These are phyloP conservation scores for Choristoneura rosaceana DNA, from an alignment of 2,888 invertebrate species.

Conservation along the genomic window DNA sequence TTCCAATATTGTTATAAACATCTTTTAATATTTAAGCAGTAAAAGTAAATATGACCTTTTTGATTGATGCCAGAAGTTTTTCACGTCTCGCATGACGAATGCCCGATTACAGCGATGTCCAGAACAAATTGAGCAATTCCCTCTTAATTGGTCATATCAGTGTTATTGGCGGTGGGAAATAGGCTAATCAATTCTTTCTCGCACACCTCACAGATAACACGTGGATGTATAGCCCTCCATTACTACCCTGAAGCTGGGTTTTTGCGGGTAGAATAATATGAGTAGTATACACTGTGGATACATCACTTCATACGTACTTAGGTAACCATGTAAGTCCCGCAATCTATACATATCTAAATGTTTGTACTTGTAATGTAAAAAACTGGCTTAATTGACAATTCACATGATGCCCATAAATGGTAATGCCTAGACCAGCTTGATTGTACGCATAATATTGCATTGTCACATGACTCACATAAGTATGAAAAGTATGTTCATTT, in stretches of 20 bases:
- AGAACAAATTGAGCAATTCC: slow-evolving; percentile 39
- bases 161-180: slow-evolving; percentile 33
- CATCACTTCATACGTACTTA: not conserved
- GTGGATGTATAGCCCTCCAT: not conserved
- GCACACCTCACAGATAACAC: not conserved
- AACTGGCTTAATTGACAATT: no score
- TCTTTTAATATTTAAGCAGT: not conserved
- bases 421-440: not conserved
- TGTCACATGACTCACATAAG: no score
- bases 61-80: slow-evolving; percentile 36
- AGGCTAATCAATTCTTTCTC: slow-evolving; percentile 33
- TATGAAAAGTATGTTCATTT: no score
- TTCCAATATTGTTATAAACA: no score
- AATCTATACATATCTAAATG: not conserved
- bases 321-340: not conserved
- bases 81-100: slow-evolving; percentile 35
- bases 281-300: not conserved
- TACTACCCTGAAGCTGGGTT: not conserved
- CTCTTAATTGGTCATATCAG: slow-evolving; percentile 39
- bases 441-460: no score
- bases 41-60: not conserved
- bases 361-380: not conserved
- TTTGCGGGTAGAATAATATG: not conserved
- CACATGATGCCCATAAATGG: no score
- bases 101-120: slow-evolving; percentile 30